Conservation (phyloP, 2,113 vertebrate species). For the Trematomus loennbergii region DNA sequence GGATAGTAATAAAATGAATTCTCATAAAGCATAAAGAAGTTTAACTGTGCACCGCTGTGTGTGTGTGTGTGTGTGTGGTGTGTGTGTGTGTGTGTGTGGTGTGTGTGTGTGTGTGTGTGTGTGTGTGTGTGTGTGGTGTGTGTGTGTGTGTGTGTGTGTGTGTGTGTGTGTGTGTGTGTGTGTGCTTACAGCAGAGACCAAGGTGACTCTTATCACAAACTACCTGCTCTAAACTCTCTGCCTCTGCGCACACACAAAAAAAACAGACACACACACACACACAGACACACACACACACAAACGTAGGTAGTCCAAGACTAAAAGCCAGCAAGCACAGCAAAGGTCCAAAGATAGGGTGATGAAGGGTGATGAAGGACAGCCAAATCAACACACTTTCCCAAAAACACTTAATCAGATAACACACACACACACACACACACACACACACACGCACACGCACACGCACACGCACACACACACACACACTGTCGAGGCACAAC, state of each 20-base stretch:
- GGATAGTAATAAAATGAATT: no score
- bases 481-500: background rate
- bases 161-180: background rate
- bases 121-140: background rate
- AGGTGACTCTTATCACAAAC: no score
- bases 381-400: constrained; percentile 29
- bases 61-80: background rate
- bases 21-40: no score
- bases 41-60: no score
- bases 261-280: background rate
- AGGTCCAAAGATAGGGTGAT: constrained; percentile 35
- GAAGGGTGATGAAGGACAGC: constrained; percentile 16
- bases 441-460: background rate
- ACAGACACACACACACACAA: background rate
- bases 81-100: constrained; percentile 15
- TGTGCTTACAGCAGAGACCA: no score
- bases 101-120: constrained; percentile 3
- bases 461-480: constrained; percentile 1
- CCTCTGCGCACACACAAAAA: background rate
- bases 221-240: background rate
- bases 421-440: no score
- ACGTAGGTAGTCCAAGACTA: background rate
- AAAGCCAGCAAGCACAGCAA: background rate
- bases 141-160: constrained; percentile 27
- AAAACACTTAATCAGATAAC: background rate